A percentile compares a stretch with the other conserved stretches of the same genome.
Evolutionary conservation across 2,888 invertebrate species (phyloP).

Genomic region (Sicus ferrugineus): DNA sequence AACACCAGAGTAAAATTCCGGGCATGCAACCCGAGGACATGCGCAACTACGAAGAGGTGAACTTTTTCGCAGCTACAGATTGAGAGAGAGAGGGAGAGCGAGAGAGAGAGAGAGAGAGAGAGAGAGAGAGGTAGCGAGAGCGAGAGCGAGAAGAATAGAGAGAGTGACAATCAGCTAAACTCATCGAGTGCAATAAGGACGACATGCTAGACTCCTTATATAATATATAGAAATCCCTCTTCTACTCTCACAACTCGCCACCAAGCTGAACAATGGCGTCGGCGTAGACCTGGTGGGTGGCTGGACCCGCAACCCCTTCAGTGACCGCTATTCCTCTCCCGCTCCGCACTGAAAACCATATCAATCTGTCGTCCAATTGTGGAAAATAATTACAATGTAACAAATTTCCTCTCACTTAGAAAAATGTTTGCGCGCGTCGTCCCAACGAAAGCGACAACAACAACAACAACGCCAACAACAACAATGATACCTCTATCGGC

Average conservation of each 20-base stretch:
- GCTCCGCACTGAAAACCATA: conserved; percentile 53
- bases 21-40: background rate
- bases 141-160: background rate
- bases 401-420: conserved; percentile 63
- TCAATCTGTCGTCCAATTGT: conserved; percentile 66
- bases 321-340: too few species aligned
- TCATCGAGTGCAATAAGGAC: background rate
- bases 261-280: conserved; percentile 45
- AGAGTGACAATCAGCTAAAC: background rate
- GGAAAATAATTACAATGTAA: conserved; percentile 66
- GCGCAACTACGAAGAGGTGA: too few species aligned
- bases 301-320: background rate
- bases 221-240: too few species aligned
- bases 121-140: background rate
- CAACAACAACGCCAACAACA: background rate
- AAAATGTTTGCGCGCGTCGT: conserved; percentile 34
- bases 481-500: background rate
- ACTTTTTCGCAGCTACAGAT: background rate
- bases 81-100: background rate
- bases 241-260: too few species aligned
- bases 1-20: background rate
- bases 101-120: background rate
- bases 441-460: background rate
- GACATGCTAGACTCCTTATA: too few species aligned
- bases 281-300: background rate